A percentile compares a stretch with the other conserved stretches of the same genome.
phyloP scores from a whole-genome alignment of 1,140 invertebrate genomes.

The Gonatopus flavifemur region DNA sequence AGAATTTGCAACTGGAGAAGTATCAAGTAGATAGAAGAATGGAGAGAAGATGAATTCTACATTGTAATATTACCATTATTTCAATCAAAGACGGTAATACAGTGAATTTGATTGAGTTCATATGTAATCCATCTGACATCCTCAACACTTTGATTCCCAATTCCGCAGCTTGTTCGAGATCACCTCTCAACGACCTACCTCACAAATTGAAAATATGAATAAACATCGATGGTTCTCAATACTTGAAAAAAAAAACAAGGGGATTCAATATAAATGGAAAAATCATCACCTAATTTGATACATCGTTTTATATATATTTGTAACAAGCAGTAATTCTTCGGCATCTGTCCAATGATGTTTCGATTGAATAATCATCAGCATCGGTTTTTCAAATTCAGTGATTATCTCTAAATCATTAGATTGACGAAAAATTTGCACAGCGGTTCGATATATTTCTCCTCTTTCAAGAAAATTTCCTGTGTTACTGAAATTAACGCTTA shows the following conservation, averaged over 20 bases:
- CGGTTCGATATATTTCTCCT: constrained; percentile 21
- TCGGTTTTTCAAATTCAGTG: constrained; percentile 20
- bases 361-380: constrained; percentile 10
- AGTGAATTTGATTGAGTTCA: constrained; percentile 13
- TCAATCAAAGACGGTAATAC: constrained; percentile 30
- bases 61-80: constrained; percentile 21
- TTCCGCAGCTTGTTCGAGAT: constrained; percentile 16
- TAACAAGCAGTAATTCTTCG: constrained; percentile 23
- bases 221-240: no score
- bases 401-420: constrained; percentile 1
- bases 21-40: not conserved
- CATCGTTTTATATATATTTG: constrained; percentile 21
- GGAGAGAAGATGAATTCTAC: not conserved
- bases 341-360: constrained; percentile 17
- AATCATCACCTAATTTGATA: constrained; percentile 30
- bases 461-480: constrained; percentile 20
- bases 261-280: not conserved
- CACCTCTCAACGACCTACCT: constrained; percentile 28
- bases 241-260: no score
- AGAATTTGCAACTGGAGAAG: not conserved
- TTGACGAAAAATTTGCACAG: constrained; percentile 16
- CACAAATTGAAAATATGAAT: no score
- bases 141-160: constrained; percentile 25
- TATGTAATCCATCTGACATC: constrained; percentile 17
- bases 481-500: constrained; percentile 18